phyloP scores from a whole-genome alignment of 1,140 invertebrate genomes.

The Belonocnema kinseyi region DNA sequence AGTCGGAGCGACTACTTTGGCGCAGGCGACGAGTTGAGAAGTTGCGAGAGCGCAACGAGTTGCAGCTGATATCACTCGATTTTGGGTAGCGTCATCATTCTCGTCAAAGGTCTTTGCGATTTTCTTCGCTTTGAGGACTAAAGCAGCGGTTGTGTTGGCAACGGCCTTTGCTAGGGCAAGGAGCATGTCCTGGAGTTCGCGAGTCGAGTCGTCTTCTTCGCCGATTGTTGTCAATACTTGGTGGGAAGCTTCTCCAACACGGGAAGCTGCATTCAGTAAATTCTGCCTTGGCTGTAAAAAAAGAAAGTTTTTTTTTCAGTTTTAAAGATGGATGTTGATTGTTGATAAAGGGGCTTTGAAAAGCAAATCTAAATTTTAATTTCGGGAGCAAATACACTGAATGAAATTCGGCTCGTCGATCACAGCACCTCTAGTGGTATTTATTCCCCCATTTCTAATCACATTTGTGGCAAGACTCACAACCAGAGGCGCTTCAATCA shows the following conservation, averaged over 20 bases:
- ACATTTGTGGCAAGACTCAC: too few species aligned
- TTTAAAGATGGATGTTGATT: background rate
- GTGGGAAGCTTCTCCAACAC: slow-evolving; percentile 96
- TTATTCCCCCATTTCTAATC: too few species aligned
- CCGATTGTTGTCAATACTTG: slow-evolving; percentile 95
- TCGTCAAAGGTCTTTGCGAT: slow-evolving; percentile 91
- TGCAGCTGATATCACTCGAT: slow-evolving; percentile 94
- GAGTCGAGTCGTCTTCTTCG: slow-evolving; percentile 89
- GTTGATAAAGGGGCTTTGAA: background rate
- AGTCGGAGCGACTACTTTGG: slow-evolving; percentile 93
- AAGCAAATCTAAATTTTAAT: background rate
- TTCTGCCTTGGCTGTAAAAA: slow-evolving; percentile 88
- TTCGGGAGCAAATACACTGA: too few species aligned
- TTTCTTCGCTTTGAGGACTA: slow-evolving; percentile 96
- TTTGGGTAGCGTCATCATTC: slow-evolving; percentile 80
- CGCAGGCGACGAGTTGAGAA: slow-evolving; percentile 97
- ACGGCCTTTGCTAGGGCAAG: slow-evolving; percentile 95
- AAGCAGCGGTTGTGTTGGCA: slow-evolving; percentile 95
- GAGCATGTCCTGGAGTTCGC: slow-evolving; percentile 90
- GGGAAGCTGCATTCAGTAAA: slow-evolving; percentile 93
- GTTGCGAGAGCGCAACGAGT: slow-evolving; percentile 98
- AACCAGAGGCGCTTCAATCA: too few species aligned
- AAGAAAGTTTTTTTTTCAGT: slow-evolving; percentile 7
- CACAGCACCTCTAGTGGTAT: too few species aligned
- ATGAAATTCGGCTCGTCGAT: too few species aligned